A percentile compares a stretch with the other conserved stretches of the same genome.
Conservation (phyloP, 2,113 vertebrate genomes). For the Labeo catla region DNA sequence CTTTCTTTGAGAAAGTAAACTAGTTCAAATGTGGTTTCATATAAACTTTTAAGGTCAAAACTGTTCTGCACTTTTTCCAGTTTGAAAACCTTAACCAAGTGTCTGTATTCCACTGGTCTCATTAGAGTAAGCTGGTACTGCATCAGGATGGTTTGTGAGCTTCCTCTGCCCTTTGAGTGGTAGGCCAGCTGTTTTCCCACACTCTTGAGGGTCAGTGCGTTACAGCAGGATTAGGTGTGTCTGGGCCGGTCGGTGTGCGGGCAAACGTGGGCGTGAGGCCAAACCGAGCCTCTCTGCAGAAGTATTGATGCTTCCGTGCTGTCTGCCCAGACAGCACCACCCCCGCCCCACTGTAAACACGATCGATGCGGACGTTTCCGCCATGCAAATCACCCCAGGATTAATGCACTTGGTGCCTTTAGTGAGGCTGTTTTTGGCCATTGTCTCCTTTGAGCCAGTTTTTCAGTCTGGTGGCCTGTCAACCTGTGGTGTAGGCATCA, state of each 20-base stretch:
- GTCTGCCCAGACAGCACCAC: slow-evolving; percentile 28
- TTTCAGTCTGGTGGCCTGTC: background rate
- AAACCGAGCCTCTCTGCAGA: slow-evolving; percentile 39
- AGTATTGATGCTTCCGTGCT: slow-evolving; percentile 41
- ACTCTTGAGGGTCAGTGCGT: slow-evolving; percentile 12
- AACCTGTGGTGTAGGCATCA: background rate
- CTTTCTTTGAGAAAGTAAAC: background rate
- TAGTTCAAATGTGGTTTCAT: background rate
- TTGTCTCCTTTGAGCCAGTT: background rate
- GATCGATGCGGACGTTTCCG: slow-evolving; percentile 18
- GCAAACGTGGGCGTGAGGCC: slow-evolving; percentile 3
- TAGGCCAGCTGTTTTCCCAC: slow-evolving; percentile 38
- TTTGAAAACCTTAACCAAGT: background rate
- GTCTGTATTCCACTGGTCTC: background rate
- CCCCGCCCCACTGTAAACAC: slow-evolving; percentile 29
- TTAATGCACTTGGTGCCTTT: slow-evolving; percentile 37
- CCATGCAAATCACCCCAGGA: slow-evolving; percentile 20
- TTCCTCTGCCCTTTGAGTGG: background rate
- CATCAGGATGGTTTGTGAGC: background rate
- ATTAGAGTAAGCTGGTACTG: background rate
- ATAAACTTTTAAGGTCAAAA: background rate
- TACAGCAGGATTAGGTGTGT: slow-evolving; percentile 36
- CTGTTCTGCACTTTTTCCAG: background rate
- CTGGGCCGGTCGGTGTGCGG: slow-evolving; percentile 1
- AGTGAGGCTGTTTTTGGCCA: background rate